phyloP scores from a whole-genome alignment of 2,113 vertebrate genomes.

The Cinclus cinclus region DNA sequence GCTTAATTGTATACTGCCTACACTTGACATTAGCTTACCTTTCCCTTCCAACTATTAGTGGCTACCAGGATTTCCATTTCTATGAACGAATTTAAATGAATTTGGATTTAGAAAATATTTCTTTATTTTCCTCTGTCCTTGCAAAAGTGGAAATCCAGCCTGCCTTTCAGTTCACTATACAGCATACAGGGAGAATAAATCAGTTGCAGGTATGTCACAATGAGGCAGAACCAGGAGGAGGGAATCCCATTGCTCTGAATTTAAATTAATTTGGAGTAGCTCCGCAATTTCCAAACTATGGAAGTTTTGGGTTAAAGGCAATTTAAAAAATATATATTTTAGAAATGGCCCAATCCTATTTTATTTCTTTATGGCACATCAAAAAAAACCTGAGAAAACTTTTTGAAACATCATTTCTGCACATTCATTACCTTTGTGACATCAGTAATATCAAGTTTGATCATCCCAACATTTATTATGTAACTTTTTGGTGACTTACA shows the following conservation, averaged over 20 bases:
- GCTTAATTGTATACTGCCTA: not conserved
- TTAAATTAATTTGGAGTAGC: not conserved
- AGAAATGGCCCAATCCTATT: not conserved
- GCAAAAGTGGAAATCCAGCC: not conserved
- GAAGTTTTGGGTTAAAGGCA: not conserved
- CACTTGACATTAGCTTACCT: not conserved
- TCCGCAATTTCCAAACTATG: not conserved
- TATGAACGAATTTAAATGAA: not conserved
- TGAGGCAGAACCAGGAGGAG: not conserved
- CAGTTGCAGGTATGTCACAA: not conserved
- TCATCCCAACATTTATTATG: accelerated
- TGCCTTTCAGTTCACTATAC: not conserved
- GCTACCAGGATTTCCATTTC: not conserved
- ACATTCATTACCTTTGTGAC: not conserved
- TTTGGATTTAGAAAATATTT: not conserved
- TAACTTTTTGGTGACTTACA: not conserved
- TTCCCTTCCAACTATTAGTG: not conserved
- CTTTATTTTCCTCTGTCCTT: not conserved
- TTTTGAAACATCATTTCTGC: not conserved
- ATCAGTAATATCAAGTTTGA: not conserved
- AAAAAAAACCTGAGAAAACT: not conserved
- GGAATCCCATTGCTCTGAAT: not conserved
- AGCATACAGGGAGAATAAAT: not conserved
- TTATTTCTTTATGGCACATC: not conserved
- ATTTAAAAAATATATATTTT: accelerated